These are phyloP conservation scores for Glossosoma conforme DNA, from an alignment of 1,140 invertebrate genomes.

Conservation along the genomic window DNA sequence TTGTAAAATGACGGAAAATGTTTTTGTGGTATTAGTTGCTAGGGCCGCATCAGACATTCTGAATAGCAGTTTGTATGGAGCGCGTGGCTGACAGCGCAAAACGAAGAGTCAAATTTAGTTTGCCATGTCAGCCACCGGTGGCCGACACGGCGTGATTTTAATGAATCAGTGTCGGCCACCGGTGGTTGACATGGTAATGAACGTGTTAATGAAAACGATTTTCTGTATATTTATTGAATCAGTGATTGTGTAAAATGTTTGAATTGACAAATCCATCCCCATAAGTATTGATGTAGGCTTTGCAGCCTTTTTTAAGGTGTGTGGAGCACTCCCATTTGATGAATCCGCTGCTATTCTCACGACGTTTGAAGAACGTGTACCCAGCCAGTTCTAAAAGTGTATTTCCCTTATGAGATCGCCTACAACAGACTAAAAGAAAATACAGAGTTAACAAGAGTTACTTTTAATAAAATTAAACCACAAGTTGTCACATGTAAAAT, in stretches of 20 bases:
- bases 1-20: too few species aligned
- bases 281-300: conserved; percentile 3
- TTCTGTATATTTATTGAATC: neutral
- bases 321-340: conserved; percentile 11
- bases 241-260: conserved; percentile 6
- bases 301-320: conserved; percentile 2
- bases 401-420: neutral
- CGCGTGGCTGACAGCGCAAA: neutral
- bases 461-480: too few species aligned
- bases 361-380: too few species aligned
- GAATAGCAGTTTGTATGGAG: too few species aligned
- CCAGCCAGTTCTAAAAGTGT: too few species aligned
- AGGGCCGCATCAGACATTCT: too few species aligned
- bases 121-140: neutral
- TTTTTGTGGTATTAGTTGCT: too few species aligned
- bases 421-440: neutral
- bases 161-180: neutral
- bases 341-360: too few species aligned
- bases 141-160: neutral
- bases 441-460: neutral
- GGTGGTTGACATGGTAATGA: neutral
- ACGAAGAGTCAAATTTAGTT: neutral
- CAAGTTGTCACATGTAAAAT: too few species aligned
- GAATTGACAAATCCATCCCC: neutral
- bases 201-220: neutral